These are phyloP conservation scores for Crax fasciolata DNA, from an alignment of 2,797 vertebrate species.

Conservation along the genomic window DNA sequence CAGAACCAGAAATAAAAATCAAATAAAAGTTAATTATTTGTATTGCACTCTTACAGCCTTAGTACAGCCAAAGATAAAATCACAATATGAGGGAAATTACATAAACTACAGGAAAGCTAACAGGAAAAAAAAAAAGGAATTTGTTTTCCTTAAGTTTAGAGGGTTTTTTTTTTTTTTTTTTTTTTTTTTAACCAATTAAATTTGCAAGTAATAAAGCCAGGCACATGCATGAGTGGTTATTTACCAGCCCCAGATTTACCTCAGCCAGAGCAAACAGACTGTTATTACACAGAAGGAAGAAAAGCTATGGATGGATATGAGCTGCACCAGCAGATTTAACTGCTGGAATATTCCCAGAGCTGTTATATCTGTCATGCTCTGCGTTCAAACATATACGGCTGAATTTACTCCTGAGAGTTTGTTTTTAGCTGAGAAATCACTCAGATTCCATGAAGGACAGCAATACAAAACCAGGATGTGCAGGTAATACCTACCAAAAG, in stretches of 20 bases:
- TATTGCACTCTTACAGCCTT: neutral
- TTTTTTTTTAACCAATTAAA: neutral
- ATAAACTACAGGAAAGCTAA: neutral
- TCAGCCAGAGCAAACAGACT: neutral
- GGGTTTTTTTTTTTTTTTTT: neutral
- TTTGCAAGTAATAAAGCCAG: neutral
- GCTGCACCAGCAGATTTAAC: neutral
- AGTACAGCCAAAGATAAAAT: neutral
- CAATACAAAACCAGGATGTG: neutral
- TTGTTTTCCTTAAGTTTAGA: neutral
- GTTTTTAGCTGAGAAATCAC: neutral
- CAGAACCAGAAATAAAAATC: neutral
- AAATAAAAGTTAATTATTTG: neutral
- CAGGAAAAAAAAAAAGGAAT: neutral
- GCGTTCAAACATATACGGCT: neutral
- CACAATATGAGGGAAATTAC: neutral
- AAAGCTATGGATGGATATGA: neutral
- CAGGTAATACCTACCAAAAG: neutral
- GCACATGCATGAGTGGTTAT: neutral
- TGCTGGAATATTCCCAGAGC: neutral
- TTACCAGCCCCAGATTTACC: neutral
- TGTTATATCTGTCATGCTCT: neutral
- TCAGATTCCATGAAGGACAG: neutral
- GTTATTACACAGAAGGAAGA: neutral
- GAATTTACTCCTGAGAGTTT: neutral